These are phyloP conservation scores for Galeopterus variegatus DNA, from an alignment of 2,113 vertebrate genomes.

Conservation along the genomic window DNA sequence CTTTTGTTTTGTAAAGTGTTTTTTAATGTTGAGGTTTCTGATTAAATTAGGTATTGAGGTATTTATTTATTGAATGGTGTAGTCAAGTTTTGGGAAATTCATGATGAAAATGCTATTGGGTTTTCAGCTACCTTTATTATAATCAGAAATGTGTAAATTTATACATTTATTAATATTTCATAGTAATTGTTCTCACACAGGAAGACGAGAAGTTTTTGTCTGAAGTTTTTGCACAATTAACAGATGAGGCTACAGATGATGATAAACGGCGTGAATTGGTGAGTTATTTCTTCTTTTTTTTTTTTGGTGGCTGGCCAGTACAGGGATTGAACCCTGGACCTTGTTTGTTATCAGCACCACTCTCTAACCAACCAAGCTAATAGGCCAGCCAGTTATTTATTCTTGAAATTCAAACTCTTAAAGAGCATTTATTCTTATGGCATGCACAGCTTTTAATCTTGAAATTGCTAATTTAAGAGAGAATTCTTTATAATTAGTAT, in stretches of 20 bases:
- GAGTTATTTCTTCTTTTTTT: conserved; percentile 78
- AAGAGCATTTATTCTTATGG: conserved; percentile 14
- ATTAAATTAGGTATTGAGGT: neutral
- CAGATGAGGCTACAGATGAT: conserved; percentile 98
- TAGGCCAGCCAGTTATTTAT: conserved; percentile 72
- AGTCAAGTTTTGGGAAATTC: conserved; percentile 45
- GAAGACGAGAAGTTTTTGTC: conserved; percentile 99
- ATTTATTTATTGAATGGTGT: neutral
- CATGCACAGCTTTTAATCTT: neutral
- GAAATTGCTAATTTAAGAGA: conserved; percentile 18
- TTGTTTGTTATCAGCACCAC: too few relatives aligned
- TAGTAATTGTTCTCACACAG: conserved; percentile 87
- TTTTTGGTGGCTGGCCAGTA: too few relatives aligned
- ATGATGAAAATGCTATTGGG: conserved; percentile 33
- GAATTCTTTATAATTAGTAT: conserved; percentile 36
- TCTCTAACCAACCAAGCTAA: too few relatives aligned
- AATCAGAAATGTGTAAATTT: conserved; percentile 19
- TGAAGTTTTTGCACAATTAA: conserved; percentile 99
- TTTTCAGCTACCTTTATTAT: conserved; percentile 28
- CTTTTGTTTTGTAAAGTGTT: neutral
- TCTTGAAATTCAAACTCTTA: conserved; percentile 45
- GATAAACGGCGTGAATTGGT: conserved; percentile 98
- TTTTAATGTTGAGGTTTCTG: conserved; percentile 29
- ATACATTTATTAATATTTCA: conserved; percentile 51
- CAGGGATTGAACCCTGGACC: too few relatives aligned